phyloP scores from a whole-genome alignment of 2,797 vertebrate species.

The Xiphorhynchus erythropygius region DNA sequence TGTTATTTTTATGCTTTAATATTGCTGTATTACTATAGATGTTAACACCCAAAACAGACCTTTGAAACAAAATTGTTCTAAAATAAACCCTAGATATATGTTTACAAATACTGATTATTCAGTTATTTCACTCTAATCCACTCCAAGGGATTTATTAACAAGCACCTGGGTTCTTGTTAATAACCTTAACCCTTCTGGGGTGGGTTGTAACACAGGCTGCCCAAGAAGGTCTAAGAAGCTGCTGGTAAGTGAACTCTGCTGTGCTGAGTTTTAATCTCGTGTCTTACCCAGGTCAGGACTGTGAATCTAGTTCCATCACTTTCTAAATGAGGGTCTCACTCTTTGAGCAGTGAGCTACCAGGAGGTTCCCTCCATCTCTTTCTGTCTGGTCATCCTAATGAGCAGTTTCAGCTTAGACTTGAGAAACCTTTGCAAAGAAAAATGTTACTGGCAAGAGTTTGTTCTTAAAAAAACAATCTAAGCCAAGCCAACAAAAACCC shows the following conservation, averaged over 20 bases:
- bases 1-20: too few species aligned
- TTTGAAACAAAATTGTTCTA: too few species aligned
- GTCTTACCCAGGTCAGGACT: not conserved
- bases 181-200: too few species aligned
- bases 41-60: too few species aligned
- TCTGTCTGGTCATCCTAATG: not conserved
- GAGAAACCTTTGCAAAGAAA: not conserved
- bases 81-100: too few species aligned
- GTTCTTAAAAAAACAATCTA: not conserved
- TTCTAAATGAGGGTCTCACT: not conserved
- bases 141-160: too few species aligned
- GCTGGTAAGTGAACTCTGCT: not conserved
- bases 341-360: not conserved
- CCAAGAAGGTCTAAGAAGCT: not conserved
- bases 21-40: too few species aligned
- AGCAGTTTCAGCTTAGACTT: not conserved
- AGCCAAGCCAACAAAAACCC: fast-evolving
- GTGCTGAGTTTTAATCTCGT: not conserved
- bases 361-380: not conserved
- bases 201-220: not conserved
- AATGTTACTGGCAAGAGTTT: not conserved
- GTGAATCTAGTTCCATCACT: not conserved
- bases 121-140: too few species aligned
- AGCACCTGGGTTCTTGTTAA: too few species aligned
- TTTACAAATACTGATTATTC: too few species aligned